Evolutionary conservation across 2,113 vertebrate species (phyloP).

Genomic region (Ranitomeya imitator): DNA sequence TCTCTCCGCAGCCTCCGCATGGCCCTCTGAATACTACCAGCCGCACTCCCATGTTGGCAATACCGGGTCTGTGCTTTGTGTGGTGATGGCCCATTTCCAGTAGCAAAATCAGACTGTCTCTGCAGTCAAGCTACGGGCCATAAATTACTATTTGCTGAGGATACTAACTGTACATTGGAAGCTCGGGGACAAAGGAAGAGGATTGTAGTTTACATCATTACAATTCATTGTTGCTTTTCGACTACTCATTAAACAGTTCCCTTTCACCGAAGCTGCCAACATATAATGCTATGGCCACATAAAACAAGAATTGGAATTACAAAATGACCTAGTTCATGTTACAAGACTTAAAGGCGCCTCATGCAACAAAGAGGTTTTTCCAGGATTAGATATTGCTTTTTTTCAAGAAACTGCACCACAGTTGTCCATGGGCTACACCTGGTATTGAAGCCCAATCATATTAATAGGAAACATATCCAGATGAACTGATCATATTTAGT

Average conservation of each 20-base stretch:
- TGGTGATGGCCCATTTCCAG: constrained; percentile 35
- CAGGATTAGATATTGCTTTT: too few species aligned
- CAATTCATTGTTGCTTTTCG: not conserved
- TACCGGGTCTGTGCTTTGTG: constrained; percentile 32
- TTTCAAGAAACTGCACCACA: not conserved
- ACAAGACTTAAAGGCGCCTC: not conserved
- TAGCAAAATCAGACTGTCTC: not conserved
- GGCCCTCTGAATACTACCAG: not conserved
- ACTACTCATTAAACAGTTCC: constrained; percentile 20
- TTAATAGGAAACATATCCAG: not conserved
- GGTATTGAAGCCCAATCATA: not conserved
- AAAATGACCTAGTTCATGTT: not conserved
- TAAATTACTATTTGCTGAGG: constrained; percentile 32
- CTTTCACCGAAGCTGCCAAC: not conserved
- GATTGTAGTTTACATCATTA: constrained; percentile 12
- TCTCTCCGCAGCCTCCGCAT: constrained; percentile 16
- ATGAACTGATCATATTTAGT: not conserved
- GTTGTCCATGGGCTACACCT: not conserved
- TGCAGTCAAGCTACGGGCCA: constrained; percentile 16
- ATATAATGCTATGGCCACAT: not conserved
- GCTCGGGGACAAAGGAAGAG: not conserved
- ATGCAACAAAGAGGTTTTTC: not conserved
- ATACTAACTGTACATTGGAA: not conserved
- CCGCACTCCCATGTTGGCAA: constrained; percentile 27
- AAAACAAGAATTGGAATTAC: not conserved